Evolutionary conservation across 2,113 vertebrate genomes (phyloP).

Genomic region (Zosterops lateralis): DNA sequence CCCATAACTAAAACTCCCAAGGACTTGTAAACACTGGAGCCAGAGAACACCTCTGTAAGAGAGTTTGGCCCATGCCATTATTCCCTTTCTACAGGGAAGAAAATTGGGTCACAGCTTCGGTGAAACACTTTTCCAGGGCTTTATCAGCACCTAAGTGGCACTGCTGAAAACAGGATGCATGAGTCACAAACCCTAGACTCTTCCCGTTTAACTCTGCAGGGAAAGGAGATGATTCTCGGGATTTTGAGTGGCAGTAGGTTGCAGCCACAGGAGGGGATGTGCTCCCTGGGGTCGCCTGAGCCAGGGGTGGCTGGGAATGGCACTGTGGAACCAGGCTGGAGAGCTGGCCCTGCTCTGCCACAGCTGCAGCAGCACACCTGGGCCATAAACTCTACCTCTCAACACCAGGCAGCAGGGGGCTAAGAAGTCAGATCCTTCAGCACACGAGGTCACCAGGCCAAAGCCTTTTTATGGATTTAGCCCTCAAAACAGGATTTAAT

Average conservation of each 20-base stretch:
- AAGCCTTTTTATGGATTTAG: conserved; percentile 61
- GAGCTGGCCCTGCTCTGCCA: background rate
- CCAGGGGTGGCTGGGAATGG: background rate
- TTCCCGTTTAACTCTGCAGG: background rate
- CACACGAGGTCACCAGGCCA: conserved; percentile 44
- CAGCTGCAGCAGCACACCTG: conserved; percentile 46
- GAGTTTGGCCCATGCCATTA: background rate
- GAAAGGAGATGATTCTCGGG: background rate
- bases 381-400: conserved; percentile 51
- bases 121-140: background rate
- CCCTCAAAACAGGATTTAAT: conserved; percentile 64
- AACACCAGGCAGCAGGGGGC: conserved; percentile 9
- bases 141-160: background rate
- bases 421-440: background rate
- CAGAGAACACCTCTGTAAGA: background rate
- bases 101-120: background rate
- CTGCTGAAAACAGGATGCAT: background rate
- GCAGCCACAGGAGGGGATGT: background rate
- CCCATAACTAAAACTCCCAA: background rate
- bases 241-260: background rate
- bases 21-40: background rate
- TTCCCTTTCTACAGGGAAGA: background rate
- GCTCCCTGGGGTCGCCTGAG: background rate
- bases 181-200: background rate
- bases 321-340: accelerated